Conservation (phyloP, 2,888 invertebrate genomes). For the Rotaria macrura region DNA sequence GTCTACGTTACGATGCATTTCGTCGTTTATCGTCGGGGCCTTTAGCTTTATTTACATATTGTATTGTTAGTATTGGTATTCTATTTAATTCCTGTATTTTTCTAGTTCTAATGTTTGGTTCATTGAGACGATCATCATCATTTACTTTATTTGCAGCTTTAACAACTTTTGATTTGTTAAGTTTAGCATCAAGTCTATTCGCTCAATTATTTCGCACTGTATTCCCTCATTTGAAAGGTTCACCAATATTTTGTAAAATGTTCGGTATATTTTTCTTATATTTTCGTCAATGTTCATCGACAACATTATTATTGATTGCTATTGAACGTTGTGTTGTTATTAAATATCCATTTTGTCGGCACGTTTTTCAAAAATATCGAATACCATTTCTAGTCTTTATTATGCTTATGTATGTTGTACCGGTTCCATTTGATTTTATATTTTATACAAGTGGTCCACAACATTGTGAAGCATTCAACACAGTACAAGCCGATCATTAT, state of each 20-base stretch:
- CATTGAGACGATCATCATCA: constrained; percentile 9
- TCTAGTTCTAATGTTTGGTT: background rate
- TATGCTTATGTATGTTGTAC: background rate
- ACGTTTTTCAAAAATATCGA: constrained; percentile 10
- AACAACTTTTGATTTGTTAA: constrained; percentile 16
- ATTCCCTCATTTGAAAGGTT: background rate
- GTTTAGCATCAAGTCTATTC: constrained; percentile 5
- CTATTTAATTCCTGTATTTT: background rate
- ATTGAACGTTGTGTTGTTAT: constrained; percentile 17
- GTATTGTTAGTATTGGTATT: background rate
- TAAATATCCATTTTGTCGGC: constrained; percentile 19
- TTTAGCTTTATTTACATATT: background rate
- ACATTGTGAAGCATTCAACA: constrained; percentile 20
- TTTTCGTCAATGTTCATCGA: constrained; percentile 13
- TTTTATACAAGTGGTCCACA: background rate
- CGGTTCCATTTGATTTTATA: background rate
- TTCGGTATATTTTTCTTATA: constrained; percentile 19
- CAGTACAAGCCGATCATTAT: background rate
- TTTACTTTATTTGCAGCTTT: background rate
- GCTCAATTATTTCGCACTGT: background rate
- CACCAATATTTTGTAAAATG: constrained; percentile 13
- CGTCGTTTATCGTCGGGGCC: background rate
- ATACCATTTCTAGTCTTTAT: background rate
- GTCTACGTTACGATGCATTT: background rate
- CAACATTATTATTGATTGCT: background rate